Conservation (phyloP, 1,140 invertebrate species). For the Goniozus legneri region DNA sequence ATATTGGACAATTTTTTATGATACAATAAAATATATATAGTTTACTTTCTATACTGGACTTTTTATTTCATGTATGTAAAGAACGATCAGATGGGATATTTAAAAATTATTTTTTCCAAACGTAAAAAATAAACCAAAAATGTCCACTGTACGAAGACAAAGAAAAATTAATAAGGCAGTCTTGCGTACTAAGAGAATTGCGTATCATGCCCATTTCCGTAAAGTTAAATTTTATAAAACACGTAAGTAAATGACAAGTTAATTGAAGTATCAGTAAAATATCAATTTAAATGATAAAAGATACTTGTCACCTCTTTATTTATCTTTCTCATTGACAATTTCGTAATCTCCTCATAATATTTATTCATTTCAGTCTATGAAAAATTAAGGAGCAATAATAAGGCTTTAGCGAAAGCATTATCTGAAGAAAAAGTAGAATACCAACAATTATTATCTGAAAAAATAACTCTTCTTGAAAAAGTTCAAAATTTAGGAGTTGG, state of each 20-base stretch:
- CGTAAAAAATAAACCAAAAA: constrained; percentile 22
- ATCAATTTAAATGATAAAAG: not conserved
- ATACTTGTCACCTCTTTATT: not conserved
- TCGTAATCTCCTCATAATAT: constrained; percentile 1
- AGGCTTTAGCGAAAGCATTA: constrained; percentile 36
- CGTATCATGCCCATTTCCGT: constrained; percentile 15
- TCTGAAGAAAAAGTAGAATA: constrained; percentile 36
- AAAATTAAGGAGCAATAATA: constrained; percentile 39
- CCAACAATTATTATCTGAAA: constrained; percentile 32
- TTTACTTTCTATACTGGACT: too few species aligned
- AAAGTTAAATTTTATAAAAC: constrained; percentile 24
- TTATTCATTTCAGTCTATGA: constrained; percentile 31
- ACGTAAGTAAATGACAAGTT: too few species aligned
- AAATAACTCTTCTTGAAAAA: constrained; percentile 29
- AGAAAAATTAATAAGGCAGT: constrained; percentile 25
- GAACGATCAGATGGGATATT: too few species aligned
- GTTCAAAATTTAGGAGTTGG: constrained; percentile 29
- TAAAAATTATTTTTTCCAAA: too few species aligned
- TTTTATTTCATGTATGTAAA: too few species aligned
- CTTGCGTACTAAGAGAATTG: constrained; percentile 29
- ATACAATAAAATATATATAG: too few species aligned
- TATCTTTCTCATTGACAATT: not conserved
- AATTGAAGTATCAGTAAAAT: not conserved
- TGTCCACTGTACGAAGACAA: constrained; percentile 31
- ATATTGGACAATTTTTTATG: too few species aligned